Percentiles rank a stretch among this genome's conserved stretches.
phyloP scores from a whole-genome alignment of 2,888 invertebrate genomes.

The Meteorus cinctellus region DNA sequence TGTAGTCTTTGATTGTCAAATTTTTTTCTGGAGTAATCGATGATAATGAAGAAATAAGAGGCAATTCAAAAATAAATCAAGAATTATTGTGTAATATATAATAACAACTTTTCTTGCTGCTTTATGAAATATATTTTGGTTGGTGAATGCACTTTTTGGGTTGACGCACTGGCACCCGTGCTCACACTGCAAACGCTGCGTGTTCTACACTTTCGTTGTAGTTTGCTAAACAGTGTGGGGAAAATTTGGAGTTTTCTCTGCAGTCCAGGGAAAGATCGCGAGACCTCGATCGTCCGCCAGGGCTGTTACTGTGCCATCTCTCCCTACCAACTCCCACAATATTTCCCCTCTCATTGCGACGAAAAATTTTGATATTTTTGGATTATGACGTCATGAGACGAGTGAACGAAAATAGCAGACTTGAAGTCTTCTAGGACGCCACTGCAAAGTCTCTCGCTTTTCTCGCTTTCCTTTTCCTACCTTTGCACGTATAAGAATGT shows the following conservation, averaged over 20 bases:
- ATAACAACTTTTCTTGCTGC: slow-evolving; percentile 14
- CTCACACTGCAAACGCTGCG: slow-evolving; percentile 32
- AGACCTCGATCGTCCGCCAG: slow-evolving; percentile 62
- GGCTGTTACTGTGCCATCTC: slow-evolving; percentile 59
- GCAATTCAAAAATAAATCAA: neutral
- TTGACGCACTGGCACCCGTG: slow-evolving; percentile 40
- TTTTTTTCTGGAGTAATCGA: slow-evolving; percentile 13
- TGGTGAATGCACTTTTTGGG: neutral
- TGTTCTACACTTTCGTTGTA: neutral
- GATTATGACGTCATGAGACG: slow-evolving; percentile 69
- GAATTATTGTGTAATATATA: slow-evolving; percentile 12
- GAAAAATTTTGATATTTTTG: slow-evolving; percentile 69
- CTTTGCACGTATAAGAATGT: neutral
- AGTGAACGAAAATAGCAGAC: slow-evolving; percentile 68
- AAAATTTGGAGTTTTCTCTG: slow-evolving; percentile 51
- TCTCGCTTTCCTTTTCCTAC: slow-evolving; percentile 46
- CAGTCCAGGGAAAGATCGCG: slow-evolving; percentile 62
- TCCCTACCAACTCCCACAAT: slow-evolving; percentile 39
- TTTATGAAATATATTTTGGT: neutral
- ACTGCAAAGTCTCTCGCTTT: slow-evolving; percentile 51
- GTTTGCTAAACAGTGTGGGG: slow-evolving; percentile 20
- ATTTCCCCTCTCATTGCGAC: slow-evolving; percentile 47
- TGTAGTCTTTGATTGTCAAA: neutral
- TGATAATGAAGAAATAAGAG: neutral
- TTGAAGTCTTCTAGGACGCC: slow-evolving; percentile 63